Percentiles rank a stretch among this genome's conserved stretches.
These are phyloP conservation scores for Drosophila infuscata DNA, from an alignment of 2,888 invertebrate genomes.

Conservation along the genomic window DNA sequence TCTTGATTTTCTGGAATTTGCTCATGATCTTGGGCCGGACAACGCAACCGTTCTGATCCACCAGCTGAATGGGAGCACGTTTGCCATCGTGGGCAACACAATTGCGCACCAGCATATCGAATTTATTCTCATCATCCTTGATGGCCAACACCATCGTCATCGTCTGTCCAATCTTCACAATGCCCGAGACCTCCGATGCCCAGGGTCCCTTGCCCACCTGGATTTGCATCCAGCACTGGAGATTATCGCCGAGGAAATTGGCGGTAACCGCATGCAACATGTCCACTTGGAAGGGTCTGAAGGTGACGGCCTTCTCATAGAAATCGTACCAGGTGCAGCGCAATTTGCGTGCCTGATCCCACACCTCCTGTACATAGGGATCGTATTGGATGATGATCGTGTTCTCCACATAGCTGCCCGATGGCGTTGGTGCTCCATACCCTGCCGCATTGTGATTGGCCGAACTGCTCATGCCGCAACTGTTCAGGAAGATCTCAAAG, in stretches of 20 bases:
- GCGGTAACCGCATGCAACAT: constrained; percentile 98
- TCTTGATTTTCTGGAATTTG: constrained; percentile 97
- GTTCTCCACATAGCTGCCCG: constrained; percentile 97
- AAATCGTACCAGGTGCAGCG: constrained; percentile 98
- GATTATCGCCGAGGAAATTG: constrained; percentile 97
- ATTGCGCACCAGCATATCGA: constrained; percentile 97
- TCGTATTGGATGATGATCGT: constrained; percentile 98
- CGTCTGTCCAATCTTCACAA: constrained; percentile 97
- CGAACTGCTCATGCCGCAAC: constrained; percentile 97
- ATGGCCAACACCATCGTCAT: constrained; percentile 99
- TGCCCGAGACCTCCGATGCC: constrained; percentile 98
- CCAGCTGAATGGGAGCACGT: constrained; percentile 95
- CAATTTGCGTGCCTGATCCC: constrained; percentile 96
- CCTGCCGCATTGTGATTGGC: constrained; percentile 93
- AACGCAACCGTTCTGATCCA: constrained; percentile 97
- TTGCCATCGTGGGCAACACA: constrained; percentile 98
- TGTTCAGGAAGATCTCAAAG: constrained; percentile 96
- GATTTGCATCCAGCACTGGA: constrained; percentile 99
- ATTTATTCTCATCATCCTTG: constrained; percentile 97
- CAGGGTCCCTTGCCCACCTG: constrained; percentile 98
- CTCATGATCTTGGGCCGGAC: constrained; percentile 97
- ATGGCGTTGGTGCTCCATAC: constrained; percentile 95
- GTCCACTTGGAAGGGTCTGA: constrained; percentile 97
- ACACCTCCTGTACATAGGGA: constrained; percentile 97
- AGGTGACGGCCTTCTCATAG: constrained; percentile 97